Evolutionary conservation across 2,113 vertebrate species (phyloP).

Genomic region (Cyphomyrus discorhynchus): DNA sequence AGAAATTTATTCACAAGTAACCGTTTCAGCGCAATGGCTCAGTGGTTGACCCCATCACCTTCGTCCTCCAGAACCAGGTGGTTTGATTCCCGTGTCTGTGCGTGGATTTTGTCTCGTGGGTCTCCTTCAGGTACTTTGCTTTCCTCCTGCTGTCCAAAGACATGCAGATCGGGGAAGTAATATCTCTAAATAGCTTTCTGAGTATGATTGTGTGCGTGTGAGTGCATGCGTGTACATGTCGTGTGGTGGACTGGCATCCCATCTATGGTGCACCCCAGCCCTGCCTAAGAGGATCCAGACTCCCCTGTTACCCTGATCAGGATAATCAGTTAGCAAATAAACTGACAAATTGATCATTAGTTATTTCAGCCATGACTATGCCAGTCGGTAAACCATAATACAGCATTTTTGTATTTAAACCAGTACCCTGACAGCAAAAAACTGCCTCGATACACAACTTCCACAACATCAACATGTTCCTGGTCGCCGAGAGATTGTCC

Average conservation of each 20-base stretch:
- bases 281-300: background rate
- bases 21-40: background rate
- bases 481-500: background rate
- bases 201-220: background rate
- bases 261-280: background rate
- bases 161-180: background rate
- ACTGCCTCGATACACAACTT: background rate
- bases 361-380: background rate
- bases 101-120: background rate
- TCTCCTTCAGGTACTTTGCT: background rate
- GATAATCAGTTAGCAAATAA: background rate
- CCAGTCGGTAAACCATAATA: background rate
- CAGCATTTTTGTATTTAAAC: background rate
- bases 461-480: background rate
- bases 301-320: background rate
- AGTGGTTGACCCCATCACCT: background rate
- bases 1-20: constrained; percentile 42
- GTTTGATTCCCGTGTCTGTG: background rate
- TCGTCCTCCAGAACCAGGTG: background rate
- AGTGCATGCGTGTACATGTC: background rate
- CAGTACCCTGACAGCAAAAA: background rate
- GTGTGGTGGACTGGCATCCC: background rate
- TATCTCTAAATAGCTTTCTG: background rate
- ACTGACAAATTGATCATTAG: background rate
- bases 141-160: background rate